These are phyloP conservation scores for Triplophysa bombifrons DNA, from an alignment of 2,797 vertebrate genomes.

Conservation along the genomic window DNA sequence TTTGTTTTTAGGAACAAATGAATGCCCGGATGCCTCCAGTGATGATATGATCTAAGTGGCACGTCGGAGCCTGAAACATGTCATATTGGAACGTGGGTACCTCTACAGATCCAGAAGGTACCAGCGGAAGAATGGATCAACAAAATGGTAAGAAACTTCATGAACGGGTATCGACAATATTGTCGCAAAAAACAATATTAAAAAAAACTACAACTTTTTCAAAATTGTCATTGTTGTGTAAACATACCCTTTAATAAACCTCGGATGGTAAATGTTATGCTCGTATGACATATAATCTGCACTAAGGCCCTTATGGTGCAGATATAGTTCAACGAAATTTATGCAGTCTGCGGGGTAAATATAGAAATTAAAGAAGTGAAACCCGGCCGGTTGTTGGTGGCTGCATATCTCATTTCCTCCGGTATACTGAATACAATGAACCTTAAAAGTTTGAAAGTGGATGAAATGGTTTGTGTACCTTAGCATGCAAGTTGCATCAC, in stretches of 20 bases:
- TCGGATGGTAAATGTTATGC: neutral
- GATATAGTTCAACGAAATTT: conserved; percentile 50
- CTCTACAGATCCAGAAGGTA: conserved; percentile 70
- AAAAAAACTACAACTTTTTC: too few species aligned
- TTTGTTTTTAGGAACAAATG: conserved; percentile 1
- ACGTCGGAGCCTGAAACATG: conserved; percentile 72
- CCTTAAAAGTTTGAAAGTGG: neutral
- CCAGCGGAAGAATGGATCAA: conserved; percentile 73
- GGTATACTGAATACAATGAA: neutral
- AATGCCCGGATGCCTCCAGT: neutral
- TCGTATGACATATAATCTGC: conserved; percentile 25
- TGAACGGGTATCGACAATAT: neutral
- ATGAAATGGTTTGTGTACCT: neutral
- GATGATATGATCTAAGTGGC: neutral
- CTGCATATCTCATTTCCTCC: neutral
- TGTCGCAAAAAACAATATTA: too few species aligned
- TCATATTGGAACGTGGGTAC: conserved; percentile 88
- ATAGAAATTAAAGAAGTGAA: conserved; percentile 72
- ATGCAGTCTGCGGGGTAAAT: conserved; percentile 51
- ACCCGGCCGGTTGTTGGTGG: conserved; percentile 42
- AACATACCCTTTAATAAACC: neutral
- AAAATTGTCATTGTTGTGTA: neutral
- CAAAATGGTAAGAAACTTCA: conserved; percentile 74
- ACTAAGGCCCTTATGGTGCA: neutral
- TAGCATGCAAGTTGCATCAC: neutral